Percentiles rank a stretch among this genome's conserved stretches.
Evolutionary conservation across 2,888 invertebrate species (phyloP).

Genomic region (Drosophila paramelanica): DNA sequence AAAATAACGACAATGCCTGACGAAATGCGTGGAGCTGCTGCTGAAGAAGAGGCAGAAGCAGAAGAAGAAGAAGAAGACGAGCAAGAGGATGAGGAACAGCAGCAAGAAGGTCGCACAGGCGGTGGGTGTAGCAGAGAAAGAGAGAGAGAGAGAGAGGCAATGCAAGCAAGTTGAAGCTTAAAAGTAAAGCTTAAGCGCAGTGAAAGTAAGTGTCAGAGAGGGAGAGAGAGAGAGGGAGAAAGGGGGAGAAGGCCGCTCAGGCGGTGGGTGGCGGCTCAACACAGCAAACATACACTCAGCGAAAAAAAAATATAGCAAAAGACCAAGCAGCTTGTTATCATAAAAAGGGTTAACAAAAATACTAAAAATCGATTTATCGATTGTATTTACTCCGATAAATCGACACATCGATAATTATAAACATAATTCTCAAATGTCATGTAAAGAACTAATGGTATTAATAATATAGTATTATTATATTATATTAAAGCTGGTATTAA

Average conservation of each 20-base stretch:
- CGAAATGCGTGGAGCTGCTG: conserved; percentile 58
- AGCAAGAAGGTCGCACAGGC: conserved; percentile 26
- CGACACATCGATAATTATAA: too few species aligned
- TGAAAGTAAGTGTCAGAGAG: conserved; percentile 36
- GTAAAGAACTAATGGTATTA: too few species aligned
- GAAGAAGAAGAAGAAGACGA: background rate
- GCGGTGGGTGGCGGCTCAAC: background rate
- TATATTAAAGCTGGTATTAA: too few species aligned
- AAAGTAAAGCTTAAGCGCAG: conserved; percentile 39
- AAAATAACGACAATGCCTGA: conserved; percentile 82
- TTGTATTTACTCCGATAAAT: too few species aligned
- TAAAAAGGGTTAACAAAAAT: too few species aligned
- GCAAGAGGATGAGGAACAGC: conserved; percentile 15
- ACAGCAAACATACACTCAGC: too few species aligned
- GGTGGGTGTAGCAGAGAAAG: conserved; percentile 12
- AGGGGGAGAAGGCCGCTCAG: background rate
- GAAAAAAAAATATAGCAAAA: too few species aligned
- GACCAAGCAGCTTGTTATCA: too few species aligned
- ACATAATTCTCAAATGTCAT: too few species aligned
- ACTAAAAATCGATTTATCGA: too few species aligned
- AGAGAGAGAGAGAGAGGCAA: conserved; percentile 31
- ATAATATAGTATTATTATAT: too few species aligned
- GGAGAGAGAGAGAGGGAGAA: conserved; percentile 14
- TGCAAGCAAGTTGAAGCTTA: conserved; percentile 23
- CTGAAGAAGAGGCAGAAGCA: background rate